Evolutionary conservation across 2,888 invertebrate genomes (phyloP), one percentile per base, ranked within the genome.

Genomic region (Amiota communis): DNA sequence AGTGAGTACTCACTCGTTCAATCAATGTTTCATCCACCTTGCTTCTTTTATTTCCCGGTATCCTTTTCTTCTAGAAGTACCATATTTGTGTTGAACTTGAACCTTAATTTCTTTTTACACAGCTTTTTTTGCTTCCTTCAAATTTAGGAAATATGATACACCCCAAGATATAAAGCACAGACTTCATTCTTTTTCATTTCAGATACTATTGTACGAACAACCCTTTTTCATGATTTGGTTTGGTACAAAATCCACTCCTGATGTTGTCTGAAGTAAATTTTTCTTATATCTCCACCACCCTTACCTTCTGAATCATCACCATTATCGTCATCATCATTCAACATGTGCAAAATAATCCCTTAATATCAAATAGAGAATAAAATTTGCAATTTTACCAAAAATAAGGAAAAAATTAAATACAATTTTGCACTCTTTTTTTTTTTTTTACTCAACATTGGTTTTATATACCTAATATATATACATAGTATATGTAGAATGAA

Each of bases 311-410:
- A 1, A 11, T 20, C 63, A 63, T 13, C 63, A 36, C 36, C 46
- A 8, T 23, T 20, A 15, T 15, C 15, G 15, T 59, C 17, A 15
- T 59, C 59, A 20, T 51, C 23, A 13, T 46, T 36, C 12, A 23
- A 57, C 75, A 74, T 71, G 65, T 72, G 74, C 70, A 10, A 74
- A 75, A 79, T 78, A 79, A 79, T 79, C 79, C 79, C 79, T 76
- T 78, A 72, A 70, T 36, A 47, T 67, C 9, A 53, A 73, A 73
- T 67, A 70, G 63, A 70, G 74, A 72, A 36, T 61, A 51, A 77
- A 67, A 74, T 68, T 78, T 75, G 78, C 79, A 78, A 79, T 72
- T 74, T 61, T 73, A 20, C 72, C 73, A 67, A 78, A 76, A 75
- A 69, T 36, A 36, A 36, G 36, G 8, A 74, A 61, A 70, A 48